Evolutionary conservation across 1,140 invertebrate species (phyloP).

Genomic region (Pteromalus puparum): DNA sequence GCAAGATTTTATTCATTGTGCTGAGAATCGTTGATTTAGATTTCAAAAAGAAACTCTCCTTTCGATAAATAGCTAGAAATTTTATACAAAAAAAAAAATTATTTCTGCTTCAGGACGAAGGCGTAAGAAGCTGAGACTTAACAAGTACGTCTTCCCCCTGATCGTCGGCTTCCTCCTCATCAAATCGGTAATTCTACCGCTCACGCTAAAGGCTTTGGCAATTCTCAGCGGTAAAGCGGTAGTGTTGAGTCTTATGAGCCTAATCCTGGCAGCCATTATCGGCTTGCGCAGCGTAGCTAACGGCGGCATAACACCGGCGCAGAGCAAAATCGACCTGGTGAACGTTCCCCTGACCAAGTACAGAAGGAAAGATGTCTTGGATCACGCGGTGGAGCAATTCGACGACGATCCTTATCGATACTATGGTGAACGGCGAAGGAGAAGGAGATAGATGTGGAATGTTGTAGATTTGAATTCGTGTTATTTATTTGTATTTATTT

Average conservation of each 20-base stretch:
- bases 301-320: neutral
- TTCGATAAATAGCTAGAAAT: too few relatives aligned
- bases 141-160: conserved; percentile 77
- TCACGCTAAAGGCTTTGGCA: conserved; percentile 79
- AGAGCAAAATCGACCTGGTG: conserved; percentile 62
- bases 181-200: conserved; percentile 79
- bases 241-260: conserved; percentile 77
- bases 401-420: conserved; percentile 66
- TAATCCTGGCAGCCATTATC: conserved; percentile 74
- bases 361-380: conserved; percentile 65
- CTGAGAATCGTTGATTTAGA: neutral
- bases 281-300: conserved; percentile 66
- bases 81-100: conserved; percentile 42
- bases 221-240: conserved; percentile 79
- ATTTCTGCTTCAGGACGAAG: conserved; percentile 59
- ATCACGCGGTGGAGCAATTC: conserved; percentile 52
- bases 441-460: conserved; percentile 50
- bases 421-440: conserved; percentile 62
- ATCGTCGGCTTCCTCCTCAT: conserved; percentile 79
- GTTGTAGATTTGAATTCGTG: neutral
- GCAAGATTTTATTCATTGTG: neutral
- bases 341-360: conserved; percentile 67
- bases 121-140: conserved; percentile 64
- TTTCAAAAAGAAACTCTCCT: too few relatives aligned
- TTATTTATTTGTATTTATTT: neutral